Conservation (phyloP, 1,140 invertebrate genomes). For the Brachionus angularis region DNA sequence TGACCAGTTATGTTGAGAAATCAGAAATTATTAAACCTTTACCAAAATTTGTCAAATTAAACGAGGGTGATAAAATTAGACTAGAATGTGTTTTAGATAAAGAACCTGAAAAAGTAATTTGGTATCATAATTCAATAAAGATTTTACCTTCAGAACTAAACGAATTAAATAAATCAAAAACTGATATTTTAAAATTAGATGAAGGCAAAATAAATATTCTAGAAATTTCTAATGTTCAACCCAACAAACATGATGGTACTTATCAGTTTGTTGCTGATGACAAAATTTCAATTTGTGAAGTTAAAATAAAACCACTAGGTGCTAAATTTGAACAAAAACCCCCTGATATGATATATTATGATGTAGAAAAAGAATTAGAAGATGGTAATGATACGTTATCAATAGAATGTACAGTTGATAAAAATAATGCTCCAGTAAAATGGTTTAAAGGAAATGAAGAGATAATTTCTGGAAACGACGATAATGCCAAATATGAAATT, state of each 20-base stretch:
- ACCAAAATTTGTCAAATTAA: not conserved
- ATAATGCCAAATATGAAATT: constrained; percentile 41
- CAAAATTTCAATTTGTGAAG: constrained; percentile 19
- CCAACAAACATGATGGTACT: constrained; percentile 16
- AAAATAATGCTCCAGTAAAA: constrained; percentile 15
- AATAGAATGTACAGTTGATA: constrained; percentile 19
- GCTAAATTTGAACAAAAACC: constrained; percentile 10
- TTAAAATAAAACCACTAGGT: not conserved
- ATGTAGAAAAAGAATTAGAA: not conserved
- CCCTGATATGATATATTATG: not conserved
- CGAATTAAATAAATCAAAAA: not conserved
- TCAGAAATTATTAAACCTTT: not conserved
- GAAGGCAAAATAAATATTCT: not conserved
- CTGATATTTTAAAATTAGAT: not conserved
- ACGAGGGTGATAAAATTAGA: constrained; percentile 13
- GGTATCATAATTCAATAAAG: constrained; percentile 3
- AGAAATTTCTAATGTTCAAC: not conserved
- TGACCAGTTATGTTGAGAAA: not conserved
- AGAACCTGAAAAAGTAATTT: not conserved
- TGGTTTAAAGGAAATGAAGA: constrained; percentile 32
- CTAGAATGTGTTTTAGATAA: constrained; percentile 20
- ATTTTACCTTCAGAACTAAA: not conserved
- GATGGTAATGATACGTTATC: constrained; percentile 29
- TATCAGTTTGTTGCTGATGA: constrained; percentile 33
- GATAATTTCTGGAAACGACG: not conserved